These are phyloP conservation scores for Drosophila novamexicana DNA, from an alignment of 1,140 invertebrate species.

Conservation along the genomic window DNA sequence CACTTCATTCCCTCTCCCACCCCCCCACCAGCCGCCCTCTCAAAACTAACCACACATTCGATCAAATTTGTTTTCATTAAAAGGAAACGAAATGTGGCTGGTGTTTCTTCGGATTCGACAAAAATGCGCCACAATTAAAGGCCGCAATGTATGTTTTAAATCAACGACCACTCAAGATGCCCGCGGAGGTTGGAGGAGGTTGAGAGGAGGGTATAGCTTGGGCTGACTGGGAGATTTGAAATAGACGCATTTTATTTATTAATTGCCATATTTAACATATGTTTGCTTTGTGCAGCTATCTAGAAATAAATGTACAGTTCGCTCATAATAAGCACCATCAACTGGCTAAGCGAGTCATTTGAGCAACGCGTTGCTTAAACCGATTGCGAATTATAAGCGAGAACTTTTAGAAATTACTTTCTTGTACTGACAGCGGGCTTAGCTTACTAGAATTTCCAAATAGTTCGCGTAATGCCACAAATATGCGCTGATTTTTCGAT, in stretches of 20 bases:
- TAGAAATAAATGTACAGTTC: conserved; percentile 19
- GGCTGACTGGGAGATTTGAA: conserved; percentile 27
- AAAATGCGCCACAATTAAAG: conserved; percentile 50
- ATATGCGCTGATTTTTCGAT: conserved; percentile 2
- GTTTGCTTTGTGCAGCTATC: conserved; percentile 5
- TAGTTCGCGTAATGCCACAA: neutral
- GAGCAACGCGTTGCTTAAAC: conserved; percentile 1
- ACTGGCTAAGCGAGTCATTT: conserved; percentile 6
- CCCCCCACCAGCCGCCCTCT: too few relatives aligned
- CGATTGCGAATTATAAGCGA: conserved; percentile 21
- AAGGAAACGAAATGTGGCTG: conserved; percentile 66
- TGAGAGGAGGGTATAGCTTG: conserved; percentile 3
- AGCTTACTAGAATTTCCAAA: neutral
- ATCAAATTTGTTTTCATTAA: conserved; percentile 68
- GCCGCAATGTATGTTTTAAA: conserved; percentile 52
- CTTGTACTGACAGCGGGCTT: too few relatives aligned
- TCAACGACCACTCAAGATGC: conserved; percentile 43
- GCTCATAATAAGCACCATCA: neutral
- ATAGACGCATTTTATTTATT: conserved; percentile 75
- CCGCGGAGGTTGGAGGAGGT: neutral
- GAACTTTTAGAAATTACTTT: too few relatives aligned
- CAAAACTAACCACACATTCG: conserved; percentile 10
- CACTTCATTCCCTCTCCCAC: too few relatives aligned
- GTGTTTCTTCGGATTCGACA: conserved; percentile 42
- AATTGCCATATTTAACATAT: conserved; percentile 70